These are phyloP conservation scores for Anguilla japonica DNA, from an alignment of 2,113 vertebrate genomes.

Conservation along the genomic window DNA sequence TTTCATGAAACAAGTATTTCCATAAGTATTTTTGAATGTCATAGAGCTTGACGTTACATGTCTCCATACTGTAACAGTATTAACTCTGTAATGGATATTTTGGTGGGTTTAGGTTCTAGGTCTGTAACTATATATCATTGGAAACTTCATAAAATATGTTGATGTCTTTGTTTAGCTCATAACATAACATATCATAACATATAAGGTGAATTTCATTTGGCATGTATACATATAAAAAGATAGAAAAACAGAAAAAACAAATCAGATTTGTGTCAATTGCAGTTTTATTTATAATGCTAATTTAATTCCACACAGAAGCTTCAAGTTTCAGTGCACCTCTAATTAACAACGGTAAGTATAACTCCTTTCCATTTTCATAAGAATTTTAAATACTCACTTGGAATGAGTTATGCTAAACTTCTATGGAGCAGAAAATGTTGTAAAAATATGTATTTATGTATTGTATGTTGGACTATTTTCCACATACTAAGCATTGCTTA, in stretches of 20 bases:
- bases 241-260: not conserved
- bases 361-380: conserved; percentile 30
- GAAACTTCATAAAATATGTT: not conserved
- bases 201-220: not conserved
- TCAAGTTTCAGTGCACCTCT: not conserved
- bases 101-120: not conserved
- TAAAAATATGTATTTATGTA: conserved; percentile 19
- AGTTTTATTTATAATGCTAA: not conserved
- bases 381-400: conserved; percentile 26
- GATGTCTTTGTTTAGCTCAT: not conserved
- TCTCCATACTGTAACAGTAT: not conserved
- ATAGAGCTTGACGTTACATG: not conserved
- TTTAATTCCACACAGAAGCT: not conserved
- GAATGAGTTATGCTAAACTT: conserved; percentile 16
- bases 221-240: not conserved
- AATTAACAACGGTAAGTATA: not conserved
- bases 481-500: conserved; percentile 7
- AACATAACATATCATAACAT: not conserved
- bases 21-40: not conserved
- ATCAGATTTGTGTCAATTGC: not conserved
- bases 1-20: not conserved
- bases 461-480: conserved; percentile 3
- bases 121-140: not conserved
- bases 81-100: not conserved
- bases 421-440: conserved; percentile 8